phyloP scores from a whole-genome alignment of 2,113 vertebrate species.

The Psettodes erumei region DNA sequence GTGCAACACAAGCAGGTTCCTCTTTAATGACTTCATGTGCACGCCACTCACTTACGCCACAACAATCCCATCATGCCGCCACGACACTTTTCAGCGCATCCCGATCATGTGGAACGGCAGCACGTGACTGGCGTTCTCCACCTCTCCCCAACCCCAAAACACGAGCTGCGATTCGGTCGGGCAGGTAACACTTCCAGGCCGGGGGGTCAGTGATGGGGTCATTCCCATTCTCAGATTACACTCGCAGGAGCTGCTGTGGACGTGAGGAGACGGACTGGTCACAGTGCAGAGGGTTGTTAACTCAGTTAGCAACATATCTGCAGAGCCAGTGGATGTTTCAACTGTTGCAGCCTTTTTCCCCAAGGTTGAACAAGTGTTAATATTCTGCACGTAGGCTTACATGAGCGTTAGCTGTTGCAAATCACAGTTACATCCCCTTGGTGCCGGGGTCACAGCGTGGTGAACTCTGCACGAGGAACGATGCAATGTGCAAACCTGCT shows the following conservation, averaged over 20 bases:
- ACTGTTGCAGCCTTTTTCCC: background rate
- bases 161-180: background rate
- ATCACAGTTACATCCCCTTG: too few relatives aligned
- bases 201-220: background rate
- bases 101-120: constrained; percentile 46
- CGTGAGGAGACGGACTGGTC: background rate
- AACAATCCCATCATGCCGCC: constrained; percentile 62
- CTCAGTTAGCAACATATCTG: background rate
- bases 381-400: accelerated
- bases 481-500: background rate
- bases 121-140: constrained; percentile 34
- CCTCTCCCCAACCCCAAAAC: constrained; percentile 3
- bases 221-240: constrained; percentile 11
- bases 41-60: constrained; percentile 73
- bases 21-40: constrained; percentile 79
- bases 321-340: background rate
- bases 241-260: constrained; percentile 2
- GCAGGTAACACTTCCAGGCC: constrained; percentile 40
- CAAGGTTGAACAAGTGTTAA: background rate
- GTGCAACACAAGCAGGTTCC: constrained; percentile 79
- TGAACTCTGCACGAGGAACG: background rate
- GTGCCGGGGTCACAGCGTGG: too few relatives aligned
- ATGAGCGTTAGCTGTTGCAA: background rate
- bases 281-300: background rate
- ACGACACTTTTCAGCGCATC: constrained; percentile 40